Conservation (phyloP, 2,888 invertebrate genomes). For the Lasioglossum leucozonium region DNA sequence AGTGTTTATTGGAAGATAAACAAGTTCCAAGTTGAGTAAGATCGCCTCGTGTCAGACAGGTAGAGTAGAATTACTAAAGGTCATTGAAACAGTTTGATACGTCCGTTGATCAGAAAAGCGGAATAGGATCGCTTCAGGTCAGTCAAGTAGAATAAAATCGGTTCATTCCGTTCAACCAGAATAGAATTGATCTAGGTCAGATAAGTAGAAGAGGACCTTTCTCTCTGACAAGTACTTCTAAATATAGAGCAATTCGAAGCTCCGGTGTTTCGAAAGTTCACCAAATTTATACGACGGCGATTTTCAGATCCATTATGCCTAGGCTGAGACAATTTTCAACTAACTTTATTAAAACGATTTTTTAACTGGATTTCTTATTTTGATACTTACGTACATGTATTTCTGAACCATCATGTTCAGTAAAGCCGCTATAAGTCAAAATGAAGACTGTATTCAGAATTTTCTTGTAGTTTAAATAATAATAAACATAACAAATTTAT, state of each 20-base stretch:
- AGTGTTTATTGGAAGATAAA: not conserved
- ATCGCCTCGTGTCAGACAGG: not conserved
- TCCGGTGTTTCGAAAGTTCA: constrained; percentile 1
- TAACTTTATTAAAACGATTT: not conserved
- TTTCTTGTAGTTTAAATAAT: too few relatives aligned
- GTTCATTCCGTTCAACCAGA: constrained; percentile 18
- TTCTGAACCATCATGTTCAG: not conserved
- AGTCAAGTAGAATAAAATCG: constrained; percentile 19
- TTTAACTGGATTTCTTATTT: not conserved
- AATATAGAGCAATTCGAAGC: constrained; percentile 1
- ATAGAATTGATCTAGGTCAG: constrained; percentile 18
- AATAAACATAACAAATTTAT: too few relatives aligned
- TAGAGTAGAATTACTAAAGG: constrained; percentile 6
- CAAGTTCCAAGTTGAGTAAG: not conserved
- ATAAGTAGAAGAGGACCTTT: constrained; percentile 17
- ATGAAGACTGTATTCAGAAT: too few relatives aligned
- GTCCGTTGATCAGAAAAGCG: constrained; percentile 11
- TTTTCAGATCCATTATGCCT: not conserved
- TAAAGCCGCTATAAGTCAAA: not conserved
- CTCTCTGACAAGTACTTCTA: constrained; percentile 14
- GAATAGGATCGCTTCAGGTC: constrained; percentile 14
- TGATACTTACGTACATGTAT: not conserved
- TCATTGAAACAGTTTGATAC: constrained; percentile 13
- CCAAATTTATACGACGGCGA: not conserved
- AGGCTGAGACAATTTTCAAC: not conserved